A percentile compares a stretch with the other conserved stretches of the same genome.
These are phyloP conservation scores for Habropoda laboriosa DNA, from an alignment of 1,140 invertebrate species.

Conservation along the genomic window DNA sequence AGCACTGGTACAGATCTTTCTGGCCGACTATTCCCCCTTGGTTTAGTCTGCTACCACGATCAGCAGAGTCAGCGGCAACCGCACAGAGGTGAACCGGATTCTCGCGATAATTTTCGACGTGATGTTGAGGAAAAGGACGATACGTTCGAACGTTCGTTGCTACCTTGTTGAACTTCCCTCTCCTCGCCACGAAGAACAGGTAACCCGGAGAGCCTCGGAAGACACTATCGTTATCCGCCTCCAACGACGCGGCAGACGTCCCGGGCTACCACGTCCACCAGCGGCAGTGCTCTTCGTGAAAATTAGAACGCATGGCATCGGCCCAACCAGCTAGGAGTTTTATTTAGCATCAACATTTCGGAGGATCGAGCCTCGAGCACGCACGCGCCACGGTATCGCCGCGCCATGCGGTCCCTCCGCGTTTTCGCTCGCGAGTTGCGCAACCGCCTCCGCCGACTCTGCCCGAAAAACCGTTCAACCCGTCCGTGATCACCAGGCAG, in stretches of 20 bases:
- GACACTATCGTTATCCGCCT: conserved; percentile 42
- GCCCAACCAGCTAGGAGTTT: conserved; percentile 80
- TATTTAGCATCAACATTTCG: conserved; percentile 80
- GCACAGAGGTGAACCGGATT: background rate
- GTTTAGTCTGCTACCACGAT: background rate
- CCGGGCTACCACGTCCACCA: conserved; percentile 57
- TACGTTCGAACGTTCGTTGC: background rate
- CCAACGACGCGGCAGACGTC: conserved; percentile 56
- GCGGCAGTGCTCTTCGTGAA: conserved; percentile 65
- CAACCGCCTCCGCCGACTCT: too few species aligned
- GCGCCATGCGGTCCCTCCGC: conserved; percentile 23
- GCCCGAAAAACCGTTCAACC: background rate
- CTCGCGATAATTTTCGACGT: background rate
- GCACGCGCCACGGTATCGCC: background rate
- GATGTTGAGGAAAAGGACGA: too few species aligned
- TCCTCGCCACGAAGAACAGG: conserved; percentile 21
- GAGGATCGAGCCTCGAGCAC: background rate
- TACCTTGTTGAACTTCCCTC: too few species aligned
- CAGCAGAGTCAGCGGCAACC: background rate
- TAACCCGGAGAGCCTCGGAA: conserved; percentile 40
- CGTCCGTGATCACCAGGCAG: too few species aligned
- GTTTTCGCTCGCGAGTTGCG: background rate
- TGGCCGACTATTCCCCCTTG: background rate
- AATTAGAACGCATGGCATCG: conserved; percentile 80
- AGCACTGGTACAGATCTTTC: conserved; percentile 32